Percentiles rank a stretch among this genome's conserved stretches.
These are phyloP conservation scores for Silurus meridionalis DNA, from an alignment of 2,113 vertebrate genomes.

Conservation along the genomic window DNA sequence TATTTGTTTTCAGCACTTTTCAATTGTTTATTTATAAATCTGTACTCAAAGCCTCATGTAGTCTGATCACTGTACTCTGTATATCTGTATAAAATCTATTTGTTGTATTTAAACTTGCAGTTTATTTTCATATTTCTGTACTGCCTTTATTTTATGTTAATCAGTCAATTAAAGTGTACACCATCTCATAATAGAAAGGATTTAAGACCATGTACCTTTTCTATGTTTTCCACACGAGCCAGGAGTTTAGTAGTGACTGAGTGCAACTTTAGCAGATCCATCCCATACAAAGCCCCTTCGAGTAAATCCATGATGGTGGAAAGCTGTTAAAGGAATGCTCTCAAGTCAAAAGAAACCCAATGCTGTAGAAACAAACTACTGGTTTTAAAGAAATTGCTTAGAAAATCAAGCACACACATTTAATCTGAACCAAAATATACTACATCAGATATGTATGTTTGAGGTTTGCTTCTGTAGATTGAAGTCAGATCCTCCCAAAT, in stretches of 20 bases:
- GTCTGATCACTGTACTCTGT: not conserved
- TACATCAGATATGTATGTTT: not conserved
- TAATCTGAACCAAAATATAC: not conserved
- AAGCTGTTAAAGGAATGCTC: constrained; percentile 70
- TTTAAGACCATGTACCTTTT: constrained; percentile 77
- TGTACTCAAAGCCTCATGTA: not conserved
- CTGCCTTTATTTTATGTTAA: not conserved
- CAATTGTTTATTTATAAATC: not conserved
- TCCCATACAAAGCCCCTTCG: constrained; percentile 87
- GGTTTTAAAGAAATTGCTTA: not conserved
- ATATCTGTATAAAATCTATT: not conserved
- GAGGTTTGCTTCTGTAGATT: not conserved
- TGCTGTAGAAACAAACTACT: not conserved
- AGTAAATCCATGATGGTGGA: constrained; percentile 86
- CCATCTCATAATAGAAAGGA: not conserved
- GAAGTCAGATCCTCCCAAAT: not conserved
- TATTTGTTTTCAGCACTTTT: not conserved
- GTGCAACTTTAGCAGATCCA: constrained; percentile 90
- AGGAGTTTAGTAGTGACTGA: constrained; percentile 88
- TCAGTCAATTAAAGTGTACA: not conserved
- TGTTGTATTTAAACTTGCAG: not conserved
- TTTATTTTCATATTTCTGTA: not conserved
- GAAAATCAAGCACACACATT: not conserved
- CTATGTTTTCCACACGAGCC: constrained; percentile 84
- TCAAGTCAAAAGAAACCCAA: not conserved